Evolutionary conservation across 2,888 invertebrate genomes (phyloP), one percentile per base, ranked within the genome.

Genomic region (Lasioglossum morio): DNA sequence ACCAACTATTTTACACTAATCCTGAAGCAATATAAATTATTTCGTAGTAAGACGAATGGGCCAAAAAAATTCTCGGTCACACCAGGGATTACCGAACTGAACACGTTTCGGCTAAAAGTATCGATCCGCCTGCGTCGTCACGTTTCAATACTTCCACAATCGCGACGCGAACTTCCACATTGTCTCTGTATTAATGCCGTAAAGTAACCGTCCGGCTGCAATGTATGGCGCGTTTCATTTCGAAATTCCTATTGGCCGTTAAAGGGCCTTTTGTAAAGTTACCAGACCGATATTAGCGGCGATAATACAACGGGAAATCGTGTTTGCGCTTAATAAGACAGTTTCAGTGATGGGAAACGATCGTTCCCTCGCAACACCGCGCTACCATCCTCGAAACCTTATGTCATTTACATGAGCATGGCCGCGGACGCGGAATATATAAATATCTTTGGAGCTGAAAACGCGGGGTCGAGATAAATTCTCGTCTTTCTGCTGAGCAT

Each of bases 371-470:
- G 73, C 23, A 53, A 74, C 75, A 63, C n/a, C 8, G 4, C 7
- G 37, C 74, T 12, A 10, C 27, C 48, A 19, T 23, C 4, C 60
- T 60, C 40, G 57, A 46, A 53, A 10, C 30, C 72, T 81, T 72
- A 72, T 81, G 78, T 81, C 77, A 77, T 78, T 81, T 77, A 81
- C 81, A 78, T 77, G 78, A 81, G 53, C 34, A 57, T 30, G 70
- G 57, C 46, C 46, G 57, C 46, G 16, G 63, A 74, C 19, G n/a
- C 10, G 23, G 66, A 70, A 81, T 81, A 77, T 43, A 77, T 48
- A 78, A 81, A 81, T 77, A 81, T 78, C 46, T 72, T 81, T 53
- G 40, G 16, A 14, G 74, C 3, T 40, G 53, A 81, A 77, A 57
- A 46, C 16, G 2, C 19, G 57, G n/a, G 53, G 10, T 43, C 48